Evolutionary conservation across 2,113 vertebrate species (phyloP).

Genomic region (Psittacus erithacus): DNA sequence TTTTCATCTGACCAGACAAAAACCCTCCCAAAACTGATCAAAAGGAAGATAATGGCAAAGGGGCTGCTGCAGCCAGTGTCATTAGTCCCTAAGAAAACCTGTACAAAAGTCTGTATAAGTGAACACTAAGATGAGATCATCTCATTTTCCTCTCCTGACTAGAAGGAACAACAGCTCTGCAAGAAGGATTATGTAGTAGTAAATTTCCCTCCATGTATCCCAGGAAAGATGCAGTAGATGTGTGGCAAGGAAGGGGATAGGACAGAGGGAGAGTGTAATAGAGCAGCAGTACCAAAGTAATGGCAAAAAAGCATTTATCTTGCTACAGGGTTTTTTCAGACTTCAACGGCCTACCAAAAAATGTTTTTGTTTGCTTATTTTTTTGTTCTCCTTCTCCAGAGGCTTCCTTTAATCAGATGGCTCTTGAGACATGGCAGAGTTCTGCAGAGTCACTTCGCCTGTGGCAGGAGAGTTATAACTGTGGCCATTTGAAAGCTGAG

Average conservation of each 20-base stretch:
- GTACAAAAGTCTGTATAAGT: not conserved
- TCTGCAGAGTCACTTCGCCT: not conserved
- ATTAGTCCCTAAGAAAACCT: not conserved
- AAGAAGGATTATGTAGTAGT: not conserved
- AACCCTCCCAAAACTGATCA: not conserved
- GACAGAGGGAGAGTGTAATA: not conserved
- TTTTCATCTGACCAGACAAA: not conserved
- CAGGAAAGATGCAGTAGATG: not conserved
- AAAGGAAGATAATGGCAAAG: not conserved
- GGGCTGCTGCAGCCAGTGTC: not conserved
- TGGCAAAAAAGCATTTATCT: not conserved
- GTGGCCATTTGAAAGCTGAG: not conserved
- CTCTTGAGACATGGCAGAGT: not conserved
- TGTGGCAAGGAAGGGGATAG: rapidly evolving
- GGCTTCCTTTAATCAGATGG: not conserved
- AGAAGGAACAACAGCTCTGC: not conserved
- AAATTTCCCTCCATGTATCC: not conserved
- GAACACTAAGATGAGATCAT: not conserved
- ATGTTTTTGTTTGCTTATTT: not conserved
- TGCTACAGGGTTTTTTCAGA: not conserved
- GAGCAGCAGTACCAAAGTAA: not conserved
- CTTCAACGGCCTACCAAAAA: not conserved
- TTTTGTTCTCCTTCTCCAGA: not conserved
- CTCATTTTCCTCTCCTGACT: not conserved
- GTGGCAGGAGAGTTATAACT: not conserved